Percentiles rank a stretch among this genome's conserved stretches.
Evolutionary conservation across 2,888 invertebrate genomes (phyloP).

Genomic region (Idaea aversata): DNA sequence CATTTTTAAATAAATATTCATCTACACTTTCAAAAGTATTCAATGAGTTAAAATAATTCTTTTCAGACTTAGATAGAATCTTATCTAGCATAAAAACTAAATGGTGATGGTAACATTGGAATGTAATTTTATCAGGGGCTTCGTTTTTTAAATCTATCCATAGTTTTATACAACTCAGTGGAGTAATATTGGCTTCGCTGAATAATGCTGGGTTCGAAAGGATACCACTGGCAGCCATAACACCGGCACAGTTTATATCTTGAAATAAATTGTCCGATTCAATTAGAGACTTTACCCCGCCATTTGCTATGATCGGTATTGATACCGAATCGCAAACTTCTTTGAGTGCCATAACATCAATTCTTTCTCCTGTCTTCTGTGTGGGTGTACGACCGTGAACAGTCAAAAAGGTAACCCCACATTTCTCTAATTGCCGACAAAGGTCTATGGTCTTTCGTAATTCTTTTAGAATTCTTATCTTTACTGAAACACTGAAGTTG

Average conservation of each 20-base stretch:
- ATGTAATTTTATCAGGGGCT: constrained; percentile 83
- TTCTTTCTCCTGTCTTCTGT: constrained; percentile 87
- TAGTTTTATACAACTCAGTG: constrained; percentile 87
- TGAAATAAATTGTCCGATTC: constrained; percentile 85
- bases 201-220: constrained; percentile 95
- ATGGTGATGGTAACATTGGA: constrained; percentile 96
- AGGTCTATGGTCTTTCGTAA: constrained; percentile 86
- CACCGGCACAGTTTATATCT: constrained; percentile 87
- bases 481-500: constrained; percentile 93
- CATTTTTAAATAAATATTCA: constrained; percentile 83
- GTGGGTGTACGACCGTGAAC: constrained; percentile 95
- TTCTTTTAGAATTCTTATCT: constrained; percentile 91
- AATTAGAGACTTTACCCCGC: constrained; percentile 88
- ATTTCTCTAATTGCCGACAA: constrained; percentile 88
- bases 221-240: constrained; percentile 96
- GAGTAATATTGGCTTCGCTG: constrained; percentile 85
- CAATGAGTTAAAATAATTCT: constrained; percentile 89
- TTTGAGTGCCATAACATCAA: constrained; percentile 85
- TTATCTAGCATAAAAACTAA: constrained; percentile 97
- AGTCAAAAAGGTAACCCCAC: constrained; percentile 93
- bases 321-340: constrained; percentile 85
- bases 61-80: constrained; percentile 85
- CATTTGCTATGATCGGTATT: constrained; percentile 95
- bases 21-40: constrained; percentile 84
- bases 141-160: constrained; percentile 88